Conservation (phyloP, 2,113 vertebrate genomes). For the Peromyscus californicus region DNA sequence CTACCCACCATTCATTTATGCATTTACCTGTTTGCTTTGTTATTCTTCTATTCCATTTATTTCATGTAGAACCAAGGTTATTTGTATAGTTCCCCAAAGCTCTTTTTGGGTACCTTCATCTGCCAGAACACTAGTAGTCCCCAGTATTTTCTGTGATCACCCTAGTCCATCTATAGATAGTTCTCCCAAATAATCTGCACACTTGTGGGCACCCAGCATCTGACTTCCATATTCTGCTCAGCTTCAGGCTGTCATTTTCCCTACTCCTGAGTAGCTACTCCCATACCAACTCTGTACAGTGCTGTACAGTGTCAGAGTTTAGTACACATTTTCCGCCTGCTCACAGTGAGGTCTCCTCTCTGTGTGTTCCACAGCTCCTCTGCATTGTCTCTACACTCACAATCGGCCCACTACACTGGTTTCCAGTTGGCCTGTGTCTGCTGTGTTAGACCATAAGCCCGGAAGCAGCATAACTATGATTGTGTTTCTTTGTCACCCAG, state of each 20-base stretch:
- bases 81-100: not conserved
- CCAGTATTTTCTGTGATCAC: not conserved
- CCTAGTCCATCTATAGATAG: not conserved
- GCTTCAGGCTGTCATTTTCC: not conserved
- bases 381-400: not conserved
- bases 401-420: not conserved
- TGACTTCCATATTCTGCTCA: not conserved
- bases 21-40: not conserved
- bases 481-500: not conserved
- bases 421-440: not conserved
- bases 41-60: not conserved
- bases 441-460: not conserved
- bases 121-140: not conserved
- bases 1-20: not conserved
- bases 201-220: not conserved
- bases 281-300: not conserved
- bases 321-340: not conserved
- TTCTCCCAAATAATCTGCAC: not conserved
- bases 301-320: not conserved
- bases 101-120: not conserved
- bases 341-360: not conserved
- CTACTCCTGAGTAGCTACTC: not conserved
- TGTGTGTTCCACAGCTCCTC: not conserved
- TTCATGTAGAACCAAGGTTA: not conserved
- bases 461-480: not conserved